phyloP scores from a whole-genome alignment of 1,140 invertebrate genomes.

The Drosophila albomicans region DNA sequence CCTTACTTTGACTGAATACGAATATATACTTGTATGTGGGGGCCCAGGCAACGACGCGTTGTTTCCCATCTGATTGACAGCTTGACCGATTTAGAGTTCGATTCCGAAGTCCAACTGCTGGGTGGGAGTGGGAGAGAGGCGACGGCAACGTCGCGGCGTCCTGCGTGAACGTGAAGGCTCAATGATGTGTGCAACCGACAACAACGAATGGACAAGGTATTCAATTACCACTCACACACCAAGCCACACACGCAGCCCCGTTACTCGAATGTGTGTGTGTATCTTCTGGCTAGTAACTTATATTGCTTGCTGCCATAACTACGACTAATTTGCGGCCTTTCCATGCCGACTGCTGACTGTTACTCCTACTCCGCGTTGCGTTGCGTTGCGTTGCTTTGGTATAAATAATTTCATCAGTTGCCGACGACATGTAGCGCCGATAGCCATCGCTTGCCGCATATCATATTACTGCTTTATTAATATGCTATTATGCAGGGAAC shows the following conservation, averaged over 20 bases:
- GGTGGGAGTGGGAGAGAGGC: neutral
- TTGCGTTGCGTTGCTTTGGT: slow-evolving; percentile 31
- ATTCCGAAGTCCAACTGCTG: slow-evolving; percentile 2
- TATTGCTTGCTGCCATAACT: slow-evolving; percentile 66
- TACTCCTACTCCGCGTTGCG: neutral
- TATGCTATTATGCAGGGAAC: slow-evolving; percentile 62
- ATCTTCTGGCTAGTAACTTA: slow-evolving; percentile 59
- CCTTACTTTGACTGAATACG: no score
- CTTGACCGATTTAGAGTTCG: slow-evolving; percentile 66
- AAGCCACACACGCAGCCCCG: slow-evolving; percentile 44
- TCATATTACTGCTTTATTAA: slow-evolving; percentile 79
- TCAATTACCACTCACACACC: slow-evolving; percentile 62
- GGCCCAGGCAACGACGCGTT: slow-evolving; percentile 1
- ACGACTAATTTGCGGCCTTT: slow-evolving; percentile 68
- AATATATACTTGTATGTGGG: neutral
- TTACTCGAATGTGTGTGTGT: slow-evolving; percentile 38
- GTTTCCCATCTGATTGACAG: slow-evolving; percentile 68
- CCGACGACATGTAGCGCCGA: slow-evolving; percentile 73
- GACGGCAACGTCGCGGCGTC: slow-evolving; percentile 18
- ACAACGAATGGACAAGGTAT: slow-evolving; percentile 59
- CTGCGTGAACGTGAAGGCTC: slow-evolving; percentile 60
- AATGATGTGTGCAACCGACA: slow-evolving; percentile 75
- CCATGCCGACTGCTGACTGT: slow-evolving; percentile 1
- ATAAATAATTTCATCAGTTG: slow-evolving; percentile 73
- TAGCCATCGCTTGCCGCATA: slow-evolving; percentile 69